Conservation (phyloP, 2,797 vertebrate genomes). For the Periophthalmus magnuspinnatus region DNA sequence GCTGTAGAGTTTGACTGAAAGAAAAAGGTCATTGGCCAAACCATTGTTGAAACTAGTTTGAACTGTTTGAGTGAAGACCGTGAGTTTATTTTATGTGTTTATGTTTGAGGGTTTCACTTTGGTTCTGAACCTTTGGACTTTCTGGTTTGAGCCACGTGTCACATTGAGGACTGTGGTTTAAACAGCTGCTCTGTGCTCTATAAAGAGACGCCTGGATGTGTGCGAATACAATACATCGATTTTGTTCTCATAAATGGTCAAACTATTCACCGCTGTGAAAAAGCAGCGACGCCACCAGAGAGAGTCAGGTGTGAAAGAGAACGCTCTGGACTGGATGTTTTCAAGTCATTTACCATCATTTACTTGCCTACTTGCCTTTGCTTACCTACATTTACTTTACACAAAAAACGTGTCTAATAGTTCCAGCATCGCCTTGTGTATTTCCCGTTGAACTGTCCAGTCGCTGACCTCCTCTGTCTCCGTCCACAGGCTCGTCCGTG, state of each 20-base stretch:
- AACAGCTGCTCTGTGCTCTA: too few relatives aligned
- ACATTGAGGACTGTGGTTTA: too few relatives aligned
- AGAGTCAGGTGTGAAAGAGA: neutral
- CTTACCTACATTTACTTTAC: too few relatives aligned
- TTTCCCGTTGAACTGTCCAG: neutral
- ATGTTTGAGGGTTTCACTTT: neutral
- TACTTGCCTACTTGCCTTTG: too few relatives aligned
- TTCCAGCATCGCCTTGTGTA: too few relatives aligned
- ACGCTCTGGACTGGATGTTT: neutral
- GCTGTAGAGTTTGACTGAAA: slow-evolving; percentile 37
- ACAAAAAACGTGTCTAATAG: too few relatives aligned
- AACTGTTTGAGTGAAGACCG: neutral
- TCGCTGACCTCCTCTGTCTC: neutral
- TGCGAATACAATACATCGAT: neutral
- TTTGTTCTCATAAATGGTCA: neutral
- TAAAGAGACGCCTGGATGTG: neutral
- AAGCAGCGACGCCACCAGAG: neutral
- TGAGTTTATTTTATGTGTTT: neutral
- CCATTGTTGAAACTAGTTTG: neutral
- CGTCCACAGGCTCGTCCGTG: slow-evolving; percentile 87
- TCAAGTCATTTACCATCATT: too few relatives aligned
- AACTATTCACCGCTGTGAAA: neutral
- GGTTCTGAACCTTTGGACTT: too few relatives aligned
- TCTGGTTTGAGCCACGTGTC: too few relatives aligned
- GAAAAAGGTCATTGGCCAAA: slow-evolving; percentile 11